Conservation (phyloP, 2,113 vertebrate genomes). For the Gadus macrocephalus region DNA sequence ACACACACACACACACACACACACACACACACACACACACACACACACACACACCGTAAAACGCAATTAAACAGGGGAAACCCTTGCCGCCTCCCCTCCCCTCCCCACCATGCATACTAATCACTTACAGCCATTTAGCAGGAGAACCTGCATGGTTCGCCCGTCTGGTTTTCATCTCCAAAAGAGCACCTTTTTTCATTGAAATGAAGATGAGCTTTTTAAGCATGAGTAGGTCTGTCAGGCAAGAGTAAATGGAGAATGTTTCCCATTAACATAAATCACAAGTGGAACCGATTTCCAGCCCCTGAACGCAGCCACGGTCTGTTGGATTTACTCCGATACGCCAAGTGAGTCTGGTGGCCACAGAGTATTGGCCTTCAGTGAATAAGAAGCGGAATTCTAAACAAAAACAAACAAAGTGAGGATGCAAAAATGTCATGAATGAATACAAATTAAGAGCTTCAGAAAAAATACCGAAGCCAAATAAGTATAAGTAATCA, state of each 20-base stretch:
- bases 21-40: constrained; percentile 8
- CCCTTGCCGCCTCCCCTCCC: constrained; percentile 38
- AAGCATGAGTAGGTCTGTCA: constrained; percentile 62
- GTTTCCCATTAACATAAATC: constrained; percentile 70
- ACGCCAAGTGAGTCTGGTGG: constrained; percentile 30
- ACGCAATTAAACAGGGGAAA: constrained; percentile 61
- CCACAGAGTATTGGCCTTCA: constrained; percentile 22
- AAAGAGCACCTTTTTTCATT: constrained; percentile 59
- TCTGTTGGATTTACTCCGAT: constrained; percentile 57
- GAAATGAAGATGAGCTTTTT: constrained; percentile 67
- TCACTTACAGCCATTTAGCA: constrained; percentile 52
- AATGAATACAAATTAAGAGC: background rate
- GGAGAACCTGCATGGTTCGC: constrained; percentile 64
- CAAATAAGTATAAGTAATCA: too few species aligned
- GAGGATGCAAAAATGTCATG: background rate
- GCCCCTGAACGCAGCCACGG: constrained; percentile 36
- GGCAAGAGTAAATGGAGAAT: constrained; percentile 60
- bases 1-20: constrained; percentile 1
- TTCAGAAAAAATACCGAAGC: background rate
- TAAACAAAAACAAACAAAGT: constrained; percentile 16
- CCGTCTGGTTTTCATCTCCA: constrained; percentile 64
- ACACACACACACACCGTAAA: constrained; percentile 4
- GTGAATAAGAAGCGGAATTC: constrained; percentile 4
- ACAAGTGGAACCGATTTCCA: constrained; percentile 48
- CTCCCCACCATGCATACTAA: constrained; percentile 59